phyloP scores from a whole-genome alignment of 2,113 vertebrate species.

The Gnathonemus echidnorhynchus region DNA sequence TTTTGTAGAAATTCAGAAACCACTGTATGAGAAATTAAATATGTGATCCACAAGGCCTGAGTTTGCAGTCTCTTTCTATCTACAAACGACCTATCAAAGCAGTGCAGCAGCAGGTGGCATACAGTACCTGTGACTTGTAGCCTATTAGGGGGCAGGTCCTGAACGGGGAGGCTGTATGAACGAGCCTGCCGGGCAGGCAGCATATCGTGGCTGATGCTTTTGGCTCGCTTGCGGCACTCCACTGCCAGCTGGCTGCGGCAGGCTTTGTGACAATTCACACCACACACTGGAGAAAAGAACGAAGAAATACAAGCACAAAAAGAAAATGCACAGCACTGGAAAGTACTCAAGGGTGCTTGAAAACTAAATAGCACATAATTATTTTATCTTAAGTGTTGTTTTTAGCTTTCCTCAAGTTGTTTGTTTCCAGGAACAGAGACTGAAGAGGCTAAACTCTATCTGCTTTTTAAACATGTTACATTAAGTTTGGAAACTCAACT shows the following conservation, averaged over 20 bases:
- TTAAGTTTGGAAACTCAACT: background rate
- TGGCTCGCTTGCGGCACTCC: constrained; percentile 77
- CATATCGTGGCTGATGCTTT: constrained; percentile 73
- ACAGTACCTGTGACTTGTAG: constrained; percentile 68
- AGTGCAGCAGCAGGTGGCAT: background rate
- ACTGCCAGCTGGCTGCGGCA: constrained; percentile 70
- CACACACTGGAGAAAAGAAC: constrained; percentile 47
- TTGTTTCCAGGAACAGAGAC: background rate
- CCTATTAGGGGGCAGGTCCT: constrained; percentile 61
- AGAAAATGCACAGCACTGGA: constrained; percentile 13
- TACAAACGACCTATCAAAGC: background rate
- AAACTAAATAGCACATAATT: background rate
- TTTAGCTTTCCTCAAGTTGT: background rate
- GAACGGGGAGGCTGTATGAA: constrained; percentile 76
- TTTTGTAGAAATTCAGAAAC: background rate
- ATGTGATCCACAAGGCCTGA: background rate
- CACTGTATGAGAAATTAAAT: background rate
- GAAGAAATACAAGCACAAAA: constrained; percentile 10
- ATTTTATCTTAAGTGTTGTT: background rate
- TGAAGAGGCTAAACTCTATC: background rate
- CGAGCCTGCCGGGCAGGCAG: constrained; percentile 60
- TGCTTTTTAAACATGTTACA: background rate
- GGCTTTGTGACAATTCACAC: constrained; percentile 80
- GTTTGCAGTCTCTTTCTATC: background rate
- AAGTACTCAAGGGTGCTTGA: background rate